Conservation (phyloP, 1,140 invertebrate genomes). For the Zaprionus tsacasi region DNA sequence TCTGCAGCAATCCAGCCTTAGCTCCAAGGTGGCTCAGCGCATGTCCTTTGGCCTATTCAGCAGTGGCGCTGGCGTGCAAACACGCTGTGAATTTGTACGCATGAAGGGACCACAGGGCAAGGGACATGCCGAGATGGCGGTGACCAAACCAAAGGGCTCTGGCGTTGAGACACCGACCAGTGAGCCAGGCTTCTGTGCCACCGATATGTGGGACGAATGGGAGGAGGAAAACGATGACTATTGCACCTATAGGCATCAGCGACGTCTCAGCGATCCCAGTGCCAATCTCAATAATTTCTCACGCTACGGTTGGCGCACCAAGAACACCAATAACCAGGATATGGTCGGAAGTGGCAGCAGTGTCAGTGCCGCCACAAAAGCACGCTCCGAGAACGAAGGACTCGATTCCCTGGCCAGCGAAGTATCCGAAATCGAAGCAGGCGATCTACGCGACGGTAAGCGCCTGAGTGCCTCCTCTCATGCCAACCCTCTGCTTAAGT, state of each 20-base stretch:
- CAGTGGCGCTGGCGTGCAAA: conserved; percentile 87
- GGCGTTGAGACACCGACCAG: conserved; percentile 97
- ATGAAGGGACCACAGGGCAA: conserved; percentile 99
- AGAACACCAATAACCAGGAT: conserved; percentile 84
- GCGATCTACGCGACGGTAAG: conserved; percentile 96
- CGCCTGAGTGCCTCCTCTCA: not conserved
- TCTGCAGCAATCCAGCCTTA: conserved; percentile 93
- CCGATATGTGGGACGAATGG: conserved; percentile 95
- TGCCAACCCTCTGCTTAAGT: not conserved
- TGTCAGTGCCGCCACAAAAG: conserved; percentile 86
- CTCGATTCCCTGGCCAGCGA: conserved; percentile 92
- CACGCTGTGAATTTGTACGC: conserved; percentile 97
- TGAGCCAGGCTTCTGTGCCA: conserved; percentile 94
- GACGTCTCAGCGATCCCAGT: conserved; percentile 96
- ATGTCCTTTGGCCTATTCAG: conserved; percentile 97
- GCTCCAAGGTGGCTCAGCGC: conserved; percentile 96
- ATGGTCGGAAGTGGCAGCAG: conserved; percentile 81
- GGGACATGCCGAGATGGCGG: conserved; percentile 99
- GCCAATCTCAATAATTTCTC: conserved; percentile 96
- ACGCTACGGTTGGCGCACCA: conserved; percentile 91
- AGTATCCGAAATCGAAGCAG: conserved; percentile 96
- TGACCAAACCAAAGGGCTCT: conserved; percentile 94
- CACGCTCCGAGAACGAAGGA: conserved; percentile 96
- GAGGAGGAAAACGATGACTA: conserved; percentile 94
- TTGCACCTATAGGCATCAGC: conserved; percentile 91